Conservation (phyloP, 1,140 invertebrate genomes). For the Trichogramma pretiosum region DNA sequence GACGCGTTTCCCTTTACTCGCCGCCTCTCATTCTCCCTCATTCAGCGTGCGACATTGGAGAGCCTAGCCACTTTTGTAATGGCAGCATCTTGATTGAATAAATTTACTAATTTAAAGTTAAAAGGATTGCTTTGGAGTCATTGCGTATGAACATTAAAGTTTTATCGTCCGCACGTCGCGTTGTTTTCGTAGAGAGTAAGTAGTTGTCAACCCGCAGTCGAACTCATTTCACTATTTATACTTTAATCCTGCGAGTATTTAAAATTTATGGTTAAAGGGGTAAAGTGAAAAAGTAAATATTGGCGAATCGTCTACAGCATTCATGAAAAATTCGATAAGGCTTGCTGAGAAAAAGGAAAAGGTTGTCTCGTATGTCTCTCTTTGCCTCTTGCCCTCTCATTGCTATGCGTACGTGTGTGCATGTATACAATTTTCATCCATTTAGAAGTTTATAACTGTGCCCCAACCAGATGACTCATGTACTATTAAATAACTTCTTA, state of each 20-base stretch:
- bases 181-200: too few species aligned
- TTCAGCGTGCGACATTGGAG: too few species aligned
- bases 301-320: neutral
- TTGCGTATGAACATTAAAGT: neutral
- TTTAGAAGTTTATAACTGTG: conserved; percentile 17
- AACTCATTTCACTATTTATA: conserved; percentile 10
- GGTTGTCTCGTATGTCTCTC: neutral
- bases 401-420: neutral
- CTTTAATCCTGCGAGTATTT: too few species aligned
- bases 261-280: too few species aligned
- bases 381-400: neutral
- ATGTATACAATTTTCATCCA: neutral
- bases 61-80: too few species aligned
- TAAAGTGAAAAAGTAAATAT: conserved; percentile 6
- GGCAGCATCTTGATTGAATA: too few species aligned
- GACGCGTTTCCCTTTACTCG: neutral
- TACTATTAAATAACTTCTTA: conserved; percentile 16
- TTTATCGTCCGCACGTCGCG: too few species aligned
- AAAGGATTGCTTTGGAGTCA: neutral
- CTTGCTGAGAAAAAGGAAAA: too few species aligned
- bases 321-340: neutral
- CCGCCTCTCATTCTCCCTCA: neutral
- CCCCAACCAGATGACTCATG: conserved; percentile 13
- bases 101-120: conserved; percentile 3
- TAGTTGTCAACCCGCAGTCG: too few species aligned